These are phyloP conservation scores for Drosophila niveifrons DNA, from an alignment of 2,888 invertebrate genomes.

Conservation along the genomic window DNA sequence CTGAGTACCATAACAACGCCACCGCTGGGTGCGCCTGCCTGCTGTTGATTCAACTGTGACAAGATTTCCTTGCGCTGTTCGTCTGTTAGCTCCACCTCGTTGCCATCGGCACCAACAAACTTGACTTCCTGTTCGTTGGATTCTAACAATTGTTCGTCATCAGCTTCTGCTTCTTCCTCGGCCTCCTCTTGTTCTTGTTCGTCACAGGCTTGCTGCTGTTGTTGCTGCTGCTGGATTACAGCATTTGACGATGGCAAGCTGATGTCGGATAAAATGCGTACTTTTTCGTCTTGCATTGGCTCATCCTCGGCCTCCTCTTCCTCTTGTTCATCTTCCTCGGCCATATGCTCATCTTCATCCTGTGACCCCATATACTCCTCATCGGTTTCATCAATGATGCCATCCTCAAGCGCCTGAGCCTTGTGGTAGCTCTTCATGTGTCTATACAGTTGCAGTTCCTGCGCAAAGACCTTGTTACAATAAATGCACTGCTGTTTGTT, in stretches of 20 bases:
- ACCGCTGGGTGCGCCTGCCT: slow-evolving; percentile 82
- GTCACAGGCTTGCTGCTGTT: slow-evolving; percentile 77
- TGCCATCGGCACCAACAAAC: slow-evolving; percentile 86
- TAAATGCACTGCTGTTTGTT: slow-evolving; percentile 89
- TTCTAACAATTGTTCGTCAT: slow-evolving; percentile 83
- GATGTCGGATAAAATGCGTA: slow-evolving; percentile 86
- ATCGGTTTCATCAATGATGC: slow-evolving; percentile 87
- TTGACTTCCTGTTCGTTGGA: slow-evolving; percentile 85
- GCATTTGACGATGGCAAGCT: slow-evolving; percentile 80
- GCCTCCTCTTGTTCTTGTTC: slow-evolving; percentile 77
- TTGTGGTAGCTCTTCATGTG: slow-evolving; percentile 90
- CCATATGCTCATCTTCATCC: slow-evolving; percentile 72
- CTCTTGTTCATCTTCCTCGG: slow-evolving; percentile 66
- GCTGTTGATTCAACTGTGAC: slow-evolving; percentile 84
- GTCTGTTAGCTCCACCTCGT: slow-evolving; percentile 84
- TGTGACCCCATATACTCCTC: slow-evolving; percentile 85
- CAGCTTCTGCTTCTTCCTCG: slow-evolving; percentile 86
- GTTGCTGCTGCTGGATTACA: slow-evolving; percentile 52
- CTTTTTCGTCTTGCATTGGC: slow-evolving; percentile 82
- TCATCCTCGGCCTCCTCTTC: slow-evolving; percentile 82
- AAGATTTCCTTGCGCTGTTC: slow-evolving; percentile 85
- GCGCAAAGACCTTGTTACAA: slow-evolving; percentile 90
- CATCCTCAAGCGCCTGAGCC: slow-evolving; percentile 88
- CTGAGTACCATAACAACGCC: slow-evolving; percentile 85
- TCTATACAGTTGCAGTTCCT: slow-evolving; percentile 89